phyloP scores from a whole-genome alignment of 2,888 invertebrate species.

The Heliothis peltigera region DNA sequence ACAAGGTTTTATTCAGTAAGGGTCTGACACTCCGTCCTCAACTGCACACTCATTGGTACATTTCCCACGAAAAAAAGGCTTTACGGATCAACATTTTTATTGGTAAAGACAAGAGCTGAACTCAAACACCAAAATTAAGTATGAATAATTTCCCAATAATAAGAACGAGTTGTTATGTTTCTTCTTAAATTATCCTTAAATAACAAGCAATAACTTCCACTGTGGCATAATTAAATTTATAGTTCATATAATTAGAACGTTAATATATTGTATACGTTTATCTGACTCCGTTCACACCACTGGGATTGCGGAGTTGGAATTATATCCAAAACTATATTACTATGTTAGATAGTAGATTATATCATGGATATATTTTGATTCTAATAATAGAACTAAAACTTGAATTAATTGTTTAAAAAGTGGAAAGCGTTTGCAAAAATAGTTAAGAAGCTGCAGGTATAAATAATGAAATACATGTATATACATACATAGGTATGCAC shows the following conservation, averaged over 20 bases:
- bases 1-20: too few species aligned
- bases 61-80: too few species aligned
- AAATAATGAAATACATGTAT: too few species aligned
- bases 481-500: too few species aligned
- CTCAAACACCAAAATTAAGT: too few species aligned
- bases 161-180: too few species aligned
- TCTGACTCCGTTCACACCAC: conserved; percentile 50
- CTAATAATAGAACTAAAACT: background rate
- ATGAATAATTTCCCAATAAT: background rate
- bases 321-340: conserved; percentile 41
- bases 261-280: conserved; percentile 52
- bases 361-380: background rate
- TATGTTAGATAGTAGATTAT: conserved; percentile 21
- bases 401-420: conserved; percentile 8
- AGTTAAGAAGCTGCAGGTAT: background rate
- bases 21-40: too few species aligned
- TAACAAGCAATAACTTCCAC: conserved; percentile 31
- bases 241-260: conserved; percentile 39
- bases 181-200: background rate
- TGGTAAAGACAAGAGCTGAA: too few species aligned
- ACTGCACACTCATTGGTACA: too few species aligned
- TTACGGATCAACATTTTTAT: too few species aligned
- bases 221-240: conserved; percentile 54
- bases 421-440: background rate
- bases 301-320: conserved; percentile 55